Evolutionary conservation across 2,888 invertebrate species (phyloP), one percentile per base, ranked within the genome.

Genomic region (Gymnoscelis rufifasciata): DNA sequence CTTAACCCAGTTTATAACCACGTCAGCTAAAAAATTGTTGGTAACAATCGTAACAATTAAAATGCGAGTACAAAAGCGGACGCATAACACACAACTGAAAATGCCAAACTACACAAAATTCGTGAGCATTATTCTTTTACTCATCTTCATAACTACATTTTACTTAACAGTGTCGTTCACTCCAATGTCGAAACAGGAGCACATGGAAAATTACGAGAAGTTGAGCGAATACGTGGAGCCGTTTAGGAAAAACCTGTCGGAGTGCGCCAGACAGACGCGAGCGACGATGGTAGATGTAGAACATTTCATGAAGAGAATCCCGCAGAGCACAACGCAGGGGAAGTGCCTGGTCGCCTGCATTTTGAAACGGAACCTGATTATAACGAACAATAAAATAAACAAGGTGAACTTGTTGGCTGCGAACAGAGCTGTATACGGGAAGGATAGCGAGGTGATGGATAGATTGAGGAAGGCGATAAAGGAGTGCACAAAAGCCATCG

Each of bases 331-430:
- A 0, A 53, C 71, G 57, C 70, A 82, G 52, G 87, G 87, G 0
- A 86, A 87, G 66, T 87, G 87, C 38, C 83, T 87, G 48, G 88
- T 87, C 1, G 87, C 87, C 0, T 87, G 87, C 45, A 84, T 87
- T 24, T 50, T 87, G 1, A 86, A 79, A 52, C 64, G 84, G 1
- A 87, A 83, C 46, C 54, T 65, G 0, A 78, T 87, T 2, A 86
- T 87, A 51, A 68, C 60, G 8, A 73, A 78, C 3, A 83, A 88
- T 43, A 84, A 81, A 57, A 69, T 88, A 4, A 65, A 67, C 19
- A 59, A 56, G 7, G 58, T 68, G 0, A 68, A 72, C 12, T 71
- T 88, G 40, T 49, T 88, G 28, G 78, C 78, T 38, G 69, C 72
- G 0, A 87, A 86, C 42, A 73, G 53, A 52, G 76, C 63, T 0